A percentile compares a stretch with the other conserved stretches of the same genome.
Conservation (phyloP, 2,888 invertebrate species). For the Leptogaster cylindrica region DNA sequence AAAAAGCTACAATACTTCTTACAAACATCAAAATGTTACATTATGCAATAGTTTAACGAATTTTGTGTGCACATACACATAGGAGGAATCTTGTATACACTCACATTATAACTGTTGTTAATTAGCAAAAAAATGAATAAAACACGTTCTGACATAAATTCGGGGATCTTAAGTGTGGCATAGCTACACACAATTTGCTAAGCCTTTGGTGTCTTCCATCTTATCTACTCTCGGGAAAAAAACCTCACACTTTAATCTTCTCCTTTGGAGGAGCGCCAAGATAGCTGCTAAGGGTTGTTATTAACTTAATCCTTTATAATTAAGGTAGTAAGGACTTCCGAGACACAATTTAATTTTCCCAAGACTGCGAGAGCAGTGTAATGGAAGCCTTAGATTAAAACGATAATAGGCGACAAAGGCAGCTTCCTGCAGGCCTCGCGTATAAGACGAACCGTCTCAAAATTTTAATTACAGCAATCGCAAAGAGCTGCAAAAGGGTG, state of each 20-base stretch:
- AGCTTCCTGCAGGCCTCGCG: slow-evolving; percentile 22
- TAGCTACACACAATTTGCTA: too few species aligned
- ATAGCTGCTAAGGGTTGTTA: slow-evolving; percentile 35
- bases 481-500: background rate
- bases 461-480: slow-evolving; percentile 18
- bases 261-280: slow-evolving; percentile 25
- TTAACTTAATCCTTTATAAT: slow-evolving; percentile 38
- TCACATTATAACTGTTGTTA: too few species aligned
- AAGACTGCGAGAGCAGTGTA: slow-evolving; percentile 7
- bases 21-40: too few species aligned
- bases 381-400: slow-evolving; percentile 36
- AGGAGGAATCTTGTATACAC: too few species aligned
- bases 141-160: too few species aligned
- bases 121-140: too few species aligned
- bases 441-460: background rate
- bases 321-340: slow-evolving; percentile 39
- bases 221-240: too few species aligned
- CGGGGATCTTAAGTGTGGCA: too few species aligned
- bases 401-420: slow-evolving; percentile 36
- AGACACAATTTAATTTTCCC: slow-evolving; percentile 33
- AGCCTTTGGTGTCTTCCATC: too few species aligned
- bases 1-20: too few species aligned
- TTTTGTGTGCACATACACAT: too few species aligned
- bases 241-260: background rate
- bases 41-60: too few species aligned